Percentiles rank a stretch among this genome's conserved stretches.
phyloP scores from a whole-genome alignment of 2,113 vertebrate species.

The Haemorhous mexicanus region DNA sequence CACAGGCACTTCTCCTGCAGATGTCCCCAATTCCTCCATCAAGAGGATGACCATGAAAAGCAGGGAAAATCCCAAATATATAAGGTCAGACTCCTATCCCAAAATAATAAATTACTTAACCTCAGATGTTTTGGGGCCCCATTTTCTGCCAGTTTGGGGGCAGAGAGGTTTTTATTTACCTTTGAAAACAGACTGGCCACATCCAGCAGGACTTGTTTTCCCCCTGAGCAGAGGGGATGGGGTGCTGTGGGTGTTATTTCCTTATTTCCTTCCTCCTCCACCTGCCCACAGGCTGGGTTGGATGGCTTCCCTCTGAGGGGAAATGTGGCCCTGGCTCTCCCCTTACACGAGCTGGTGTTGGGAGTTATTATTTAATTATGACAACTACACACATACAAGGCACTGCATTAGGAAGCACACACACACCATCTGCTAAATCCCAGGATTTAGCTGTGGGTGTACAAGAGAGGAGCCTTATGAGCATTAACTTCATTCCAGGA shows the following conservation, averaged over 20 bases:
- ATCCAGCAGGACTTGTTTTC: neutral
- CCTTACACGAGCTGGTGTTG: slow-evolving; percentile 8
- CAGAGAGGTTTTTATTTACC: neutral
- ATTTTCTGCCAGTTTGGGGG: neutral
- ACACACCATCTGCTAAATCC: slow-evolving; percentile 71
- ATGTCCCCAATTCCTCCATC: slow-evolving; percentile 39
- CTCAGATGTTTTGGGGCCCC: neutral
- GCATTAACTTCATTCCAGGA: slow-evolving; percentile 57
- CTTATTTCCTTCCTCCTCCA: neutral
- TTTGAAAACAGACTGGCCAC: neutral
- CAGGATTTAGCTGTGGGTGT: slow-evolving; percentile 62
- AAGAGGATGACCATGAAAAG: neutral
- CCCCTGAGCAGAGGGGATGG: neutral
- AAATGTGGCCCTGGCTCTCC: slow-evolving; percentile 1
- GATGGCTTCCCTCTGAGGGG: neutral
- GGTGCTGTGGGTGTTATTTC: neutral
- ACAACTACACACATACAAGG: slow-evolving; percentile 61
- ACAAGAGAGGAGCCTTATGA: slow-evolving; percentile 36
- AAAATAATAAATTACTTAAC: neutral
- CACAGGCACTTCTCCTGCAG: slow-evolving; percentile 50
- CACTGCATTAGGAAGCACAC: slow-evolving; percentile 65
- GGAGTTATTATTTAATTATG: slow-evolving; percentile 71
- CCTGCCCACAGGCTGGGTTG: neutral
- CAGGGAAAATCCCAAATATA: neutral
- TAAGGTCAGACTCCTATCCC: neutral